Conservation (phyloP, 2,113 vertebrate genomes). For the Epinephelus cyanopodus region DNA sequence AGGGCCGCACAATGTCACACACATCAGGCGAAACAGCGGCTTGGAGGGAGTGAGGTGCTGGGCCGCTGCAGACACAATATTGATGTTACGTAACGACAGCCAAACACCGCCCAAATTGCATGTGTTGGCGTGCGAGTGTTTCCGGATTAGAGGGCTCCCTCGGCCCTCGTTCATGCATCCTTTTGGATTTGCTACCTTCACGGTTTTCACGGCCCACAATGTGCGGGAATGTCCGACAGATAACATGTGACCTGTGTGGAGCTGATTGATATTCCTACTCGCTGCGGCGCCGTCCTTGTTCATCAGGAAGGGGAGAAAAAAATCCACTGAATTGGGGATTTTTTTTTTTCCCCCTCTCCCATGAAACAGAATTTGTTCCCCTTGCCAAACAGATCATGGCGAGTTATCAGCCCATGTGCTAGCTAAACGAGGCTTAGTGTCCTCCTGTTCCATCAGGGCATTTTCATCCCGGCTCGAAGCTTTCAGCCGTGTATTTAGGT, state of each 20-base stretch:
- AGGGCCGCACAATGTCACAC: constrained; percentile 51
- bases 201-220: constrained; percentile 14
- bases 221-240: constrained; percentile 40
- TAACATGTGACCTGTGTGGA: constrained; percentile 26
- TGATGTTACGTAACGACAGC: constrained; percentile 68
- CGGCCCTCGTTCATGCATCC: constrained; percentile 1
- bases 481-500: constrained; percentile 70
- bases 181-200: constrained; percentile 46
- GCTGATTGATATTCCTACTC: constrained; percentile 12
- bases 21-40: constrained; percentile 49
- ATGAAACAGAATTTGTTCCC: constrained; percentile 41
- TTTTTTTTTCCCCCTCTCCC: neutral
- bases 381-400: constrained; percentile 55
- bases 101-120: constrained; percentile 28
- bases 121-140: neutral
- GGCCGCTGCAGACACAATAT: constrained; percentile 54
- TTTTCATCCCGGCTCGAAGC: constrained; percentile 67
- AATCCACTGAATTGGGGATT: constrained; percentile 5
- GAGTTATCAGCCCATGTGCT: constrained; percentile 57
- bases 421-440: constrained; percentile 72
- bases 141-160: constrained; percentile 45
- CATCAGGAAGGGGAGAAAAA: constrained; percentile 8
- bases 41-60: constrained; percentile 44
- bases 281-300: neutral
- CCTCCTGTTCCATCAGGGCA: constrained; percentile 68